These are phyloP conservation scores for Parthenolecanium corni DNA, from an alignment of 2,888 invertebrate species.

Conservation along the genomic window DNA sequence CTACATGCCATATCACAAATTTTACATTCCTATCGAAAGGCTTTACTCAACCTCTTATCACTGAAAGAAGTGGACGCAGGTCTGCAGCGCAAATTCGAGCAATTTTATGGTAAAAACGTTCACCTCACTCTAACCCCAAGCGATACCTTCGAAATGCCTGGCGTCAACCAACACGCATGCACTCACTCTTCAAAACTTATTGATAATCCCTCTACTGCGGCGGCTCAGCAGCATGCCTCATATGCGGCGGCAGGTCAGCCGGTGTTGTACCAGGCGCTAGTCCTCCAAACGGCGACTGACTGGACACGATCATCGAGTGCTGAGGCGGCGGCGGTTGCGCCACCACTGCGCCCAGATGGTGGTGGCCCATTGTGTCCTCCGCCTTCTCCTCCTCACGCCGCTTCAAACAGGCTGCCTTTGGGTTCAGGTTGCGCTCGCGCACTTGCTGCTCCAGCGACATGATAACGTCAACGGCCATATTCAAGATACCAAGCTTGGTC, in stretches of 20 bases:
- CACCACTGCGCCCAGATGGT: constrained; percentile 32
- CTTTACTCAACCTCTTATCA: too few relatives aligned
- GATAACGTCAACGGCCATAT: constrained; percentile 97
- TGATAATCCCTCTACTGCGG: constrained; percentile 15
- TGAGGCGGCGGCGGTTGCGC: constrained; percentile 4
- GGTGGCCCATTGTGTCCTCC: constrained; percentile 50
- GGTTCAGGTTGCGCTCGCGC: constrained; percentile 91
- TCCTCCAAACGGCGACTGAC: constrained; percentile 1
- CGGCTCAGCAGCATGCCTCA: constrained; percentile 12
- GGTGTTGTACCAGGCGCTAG: neutral
- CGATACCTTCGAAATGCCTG: too few relatives aligned
- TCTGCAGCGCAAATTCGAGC: too few relatives aligned
- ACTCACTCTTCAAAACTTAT: too few relatives aligned
- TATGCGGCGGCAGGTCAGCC: constrained; percentile 7
- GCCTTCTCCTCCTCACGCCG: constrained; percentile 92
- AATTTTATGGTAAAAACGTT: too few relatives aligned
- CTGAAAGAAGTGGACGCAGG: too few relatives aligned
- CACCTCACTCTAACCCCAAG: too few relatives aligned
- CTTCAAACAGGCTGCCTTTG: constrained; percentile 95
- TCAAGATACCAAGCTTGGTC: constrained; percentile 94
- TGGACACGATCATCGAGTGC: constrained; percentile 31
- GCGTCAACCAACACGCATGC: too few relatives aligned
- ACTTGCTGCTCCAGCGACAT: constrained; percentile 97
- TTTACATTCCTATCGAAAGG: too few relatives aligned
- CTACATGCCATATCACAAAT: too few relatives aligned